Percentiles rank a stretch among this genome's conserved stretches.
These are phyloP conservation scores for Sandelia bainsii DNA, from an alignment of 2,797 vertebrate species.

Conservation along the genomic window DNA sequence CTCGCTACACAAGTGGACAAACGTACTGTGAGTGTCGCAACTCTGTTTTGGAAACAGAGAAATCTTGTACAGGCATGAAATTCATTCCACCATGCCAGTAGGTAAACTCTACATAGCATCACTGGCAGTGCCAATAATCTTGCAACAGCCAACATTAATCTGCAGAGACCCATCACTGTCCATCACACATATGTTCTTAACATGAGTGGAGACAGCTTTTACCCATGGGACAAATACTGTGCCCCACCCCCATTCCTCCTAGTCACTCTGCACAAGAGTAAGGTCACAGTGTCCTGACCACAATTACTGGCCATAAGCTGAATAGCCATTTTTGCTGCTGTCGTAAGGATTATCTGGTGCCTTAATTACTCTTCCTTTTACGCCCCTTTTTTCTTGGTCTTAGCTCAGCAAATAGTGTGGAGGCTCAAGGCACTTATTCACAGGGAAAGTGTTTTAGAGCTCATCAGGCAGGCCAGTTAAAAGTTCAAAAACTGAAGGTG, in stretches of 20 bases:
- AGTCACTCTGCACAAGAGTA: slow-evolving; percentile 69
- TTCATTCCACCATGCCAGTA: not conserved
- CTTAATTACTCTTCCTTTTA: slow-evolving; percentile 76
- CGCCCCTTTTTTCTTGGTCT: slow-evolving; percentile 54
- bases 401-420: slow-evolving; percentile 68
- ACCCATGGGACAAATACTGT: slow-evolving; percentile 61
- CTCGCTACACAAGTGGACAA: not conserved
- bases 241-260: slow-evolving; percentile 65
- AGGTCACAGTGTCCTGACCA: slow-evolving; percentile 82
- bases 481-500: slow-evolving; percentile 1
- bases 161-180: slow-evolving; percentile 26
- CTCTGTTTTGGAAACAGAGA: not conserved
- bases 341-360: slow-evolving; percentile 76
- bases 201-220: slow-evolving; percentile 42
- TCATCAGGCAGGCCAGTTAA: slow-evolving; percentile 3
- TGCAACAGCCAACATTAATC: slow-evolving; percentile 29
- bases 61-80: not conserved
- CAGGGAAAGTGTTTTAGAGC: slow-evolving; percentile 38
- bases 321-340: slow-evolving; percentile 77
- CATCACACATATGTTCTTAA: slow-evolving; percentile 49
- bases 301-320: slow-evolving; percentile 79
- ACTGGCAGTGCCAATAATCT: slow-evolving; percentile 14
- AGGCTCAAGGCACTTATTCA: slow-evolving; percentile 52
- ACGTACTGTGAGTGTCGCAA: not conserved
- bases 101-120: slow-evolving; percentile 4